Evolutionary conservation across 2,888 invertebrate genomes (phyloP), one percentile per base, ranked within the genome.

Genomic region (Schizaphis graminum): DNA sequence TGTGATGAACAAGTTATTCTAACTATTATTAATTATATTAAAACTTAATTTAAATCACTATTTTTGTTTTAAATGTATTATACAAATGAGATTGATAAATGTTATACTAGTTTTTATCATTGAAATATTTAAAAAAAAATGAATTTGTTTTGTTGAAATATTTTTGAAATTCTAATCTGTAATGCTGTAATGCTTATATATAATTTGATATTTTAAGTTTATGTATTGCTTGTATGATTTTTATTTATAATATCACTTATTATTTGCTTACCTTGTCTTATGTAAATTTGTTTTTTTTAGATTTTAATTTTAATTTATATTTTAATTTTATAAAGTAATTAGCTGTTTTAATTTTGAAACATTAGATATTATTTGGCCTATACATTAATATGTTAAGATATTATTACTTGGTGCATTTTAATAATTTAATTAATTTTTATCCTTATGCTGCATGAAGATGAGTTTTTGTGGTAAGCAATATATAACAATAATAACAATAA

Each of bases 361-460:
- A 53, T 49, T 86, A 57, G 11, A 49, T 91, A 84, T 85, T 3
- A 94, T 86, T 84, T 85, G 86, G 94, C 91, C 61, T 91, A 91
- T 91, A 91, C 86, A 49, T 94, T 90, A 94, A 90, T 91, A 90
- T 87, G 61, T 91, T 94, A 61, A 86, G 41, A 61, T 67, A 67
- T 85, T 61, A 90, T 86, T 84, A 93, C 89, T 93, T 91, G 90
- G 61, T 94, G 94, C 94, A 94, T 94, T 90, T 94, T 61, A 94
- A 91, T 86, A 67, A 90, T 90, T 90, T 41, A 94, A 86, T 94
- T 47, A 93, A 61, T 67, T 93, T 89, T 94, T 93, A 93, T 86
- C n/a, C 10, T 93, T 85, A 49, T 94, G 94, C 94, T 94, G 90
- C 90, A 94, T 94, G 91, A 94, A 94, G 94, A 94, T 85, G 91